Conservation (phyloP, 2,113 vertebrate genomes). For the Micromys minutus region DNA sequence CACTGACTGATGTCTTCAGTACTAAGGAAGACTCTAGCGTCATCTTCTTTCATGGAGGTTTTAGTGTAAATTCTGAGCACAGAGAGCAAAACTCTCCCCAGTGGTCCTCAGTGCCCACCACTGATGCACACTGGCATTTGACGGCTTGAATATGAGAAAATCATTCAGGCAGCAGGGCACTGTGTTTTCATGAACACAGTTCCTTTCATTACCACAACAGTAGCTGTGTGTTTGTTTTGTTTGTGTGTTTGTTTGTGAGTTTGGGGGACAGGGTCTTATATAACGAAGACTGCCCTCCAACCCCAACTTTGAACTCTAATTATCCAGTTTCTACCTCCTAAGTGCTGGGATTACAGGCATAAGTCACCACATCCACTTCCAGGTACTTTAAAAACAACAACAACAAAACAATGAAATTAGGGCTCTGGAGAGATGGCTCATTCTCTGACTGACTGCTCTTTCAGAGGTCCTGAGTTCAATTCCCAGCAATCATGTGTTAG, state of each 20-base stretch:
- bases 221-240: too few species aligned
- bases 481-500: too few species aligned
- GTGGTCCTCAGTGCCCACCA: background rate
- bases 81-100: background rate
- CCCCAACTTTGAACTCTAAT: background rate
- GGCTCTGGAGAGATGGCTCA: too few species aligned
- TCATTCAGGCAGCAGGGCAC: too few species aligned
- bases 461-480: too few species aligned
- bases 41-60: background rate
- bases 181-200: background rate
- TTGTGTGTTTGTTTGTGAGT: background rate
- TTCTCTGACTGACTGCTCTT: too few species aligned
- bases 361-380: background rate
- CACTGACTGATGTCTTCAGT: background rate
- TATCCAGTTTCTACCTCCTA: too few species aligned
- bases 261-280: background rate
- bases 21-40: background rate
- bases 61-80: background rate
- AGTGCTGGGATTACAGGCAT: background rate
- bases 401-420: background rate
- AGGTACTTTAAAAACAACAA: background rate
- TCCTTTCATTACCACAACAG: background rate
- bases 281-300: background rate
- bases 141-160: background rate
- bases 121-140: background rate